Percentiles rank a stretch among this genome's conserved stretches.
These are phyloP conservation scores for Andrena camellia DNA, from an alignment of 2,888 invertebrate genomes.

Conservation along the genomic window DNA sequence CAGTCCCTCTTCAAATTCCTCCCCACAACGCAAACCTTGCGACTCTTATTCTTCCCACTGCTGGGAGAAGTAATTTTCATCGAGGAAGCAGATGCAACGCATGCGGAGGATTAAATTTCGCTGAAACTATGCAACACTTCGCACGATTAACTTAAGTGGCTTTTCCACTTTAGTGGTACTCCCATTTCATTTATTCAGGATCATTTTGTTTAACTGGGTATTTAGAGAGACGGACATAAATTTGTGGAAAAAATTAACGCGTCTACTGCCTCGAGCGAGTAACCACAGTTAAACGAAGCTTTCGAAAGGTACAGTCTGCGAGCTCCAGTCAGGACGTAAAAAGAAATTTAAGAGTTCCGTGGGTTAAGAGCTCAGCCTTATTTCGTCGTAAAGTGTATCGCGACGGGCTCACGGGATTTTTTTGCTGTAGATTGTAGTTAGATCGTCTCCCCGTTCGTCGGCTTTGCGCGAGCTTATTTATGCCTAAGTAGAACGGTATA, in stretches of 20 bases:
- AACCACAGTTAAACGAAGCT: slow-evolving; percentile 4
- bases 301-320: background rate
- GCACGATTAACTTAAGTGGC: background rate
- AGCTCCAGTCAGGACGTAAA: background rate
- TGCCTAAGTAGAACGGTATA: background rate
- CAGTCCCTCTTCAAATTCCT: no score
- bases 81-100: background rate
- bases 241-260: background rate
- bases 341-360: slow-evolving; percentile 10
- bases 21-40: no score
- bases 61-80: background rate
- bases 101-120: background rate
- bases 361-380: slow-evolving; percentile 14
- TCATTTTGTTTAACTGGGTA: background rate
- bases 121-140: background rate
- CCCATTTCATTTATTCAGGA: background rate
- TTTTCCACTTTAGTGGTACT: background rate
- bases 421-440: background rate
- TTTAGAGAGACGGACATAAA: background rate
- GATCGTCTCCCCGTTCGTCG: background rate
- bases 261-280: background rate
- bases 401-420: background rate
- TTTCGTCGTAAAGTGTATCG: background rate
- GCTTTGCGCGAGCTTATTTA: slow-evolving; percentile 7
- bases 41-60: background rate